Evolutionary conservation across 2,797 vertebrate species (phyloP), one percentile per base, ranked within the genome.

Genomic region (Periophthalmus magnuspinnatus): DNA sequence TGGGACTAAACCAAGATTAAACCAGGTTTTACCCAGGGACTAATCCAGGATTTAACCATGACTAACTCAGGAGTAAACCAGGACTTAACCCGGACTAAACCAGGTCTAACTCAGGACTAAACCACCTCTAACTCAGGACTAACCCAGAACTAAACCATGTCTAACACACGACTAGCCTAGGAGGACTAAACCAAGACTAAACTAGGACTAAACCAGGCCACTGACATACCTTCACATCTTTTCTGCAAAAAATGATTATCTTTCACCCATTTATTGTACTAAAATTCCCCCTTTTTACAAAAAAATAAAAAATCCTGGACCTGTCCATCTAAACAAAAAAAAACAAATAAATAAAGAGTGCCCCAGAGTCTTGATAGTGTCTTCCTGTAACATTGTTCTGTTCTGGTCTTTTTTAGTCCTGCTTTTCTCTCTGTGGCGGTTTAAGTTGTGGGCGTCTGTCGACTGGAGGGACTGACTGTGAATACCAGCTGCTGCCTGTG

Each of bases 401-500:
- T 58, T 19, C 17, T 32, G 33, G 32, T 34, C 17, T 2, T 68
- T n/a, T 68, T 45, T 6, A 22, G 21, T 4, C n/a, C 21, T 57
- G 62, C 28, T 28, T 38, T 78, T 78, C 69, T 76, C 68, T 78
- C 56, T 60, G 32, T 28, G 55, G 14, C 55, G 24, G 55, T 57
- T 57, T 57, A 3, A 28, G 45, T 60, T 63, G 81, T 82, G 69
- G 81, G 81, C 17, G 75, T 64, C 45, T 72, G 14, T 60, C 56
- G 62, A 72, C 83, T 83, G 71, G 68, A 70, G 70, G 36, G 38
- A 41, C 36, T 3, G 22, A 75, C 45, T 78, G 68, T 69, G 68
- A 84, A 86, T 83, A 79, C 64, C 75, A 81, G 68, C 74, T 72
- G 65, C 75, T 60, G 85, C 69, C 68, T 79, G 69, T 73, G 8